These are phyloP conservation scores for Pterocles gutturalis DNA, from an alignment of 2,113 vertebrate species.

Conservation along the genomic window DNA sequence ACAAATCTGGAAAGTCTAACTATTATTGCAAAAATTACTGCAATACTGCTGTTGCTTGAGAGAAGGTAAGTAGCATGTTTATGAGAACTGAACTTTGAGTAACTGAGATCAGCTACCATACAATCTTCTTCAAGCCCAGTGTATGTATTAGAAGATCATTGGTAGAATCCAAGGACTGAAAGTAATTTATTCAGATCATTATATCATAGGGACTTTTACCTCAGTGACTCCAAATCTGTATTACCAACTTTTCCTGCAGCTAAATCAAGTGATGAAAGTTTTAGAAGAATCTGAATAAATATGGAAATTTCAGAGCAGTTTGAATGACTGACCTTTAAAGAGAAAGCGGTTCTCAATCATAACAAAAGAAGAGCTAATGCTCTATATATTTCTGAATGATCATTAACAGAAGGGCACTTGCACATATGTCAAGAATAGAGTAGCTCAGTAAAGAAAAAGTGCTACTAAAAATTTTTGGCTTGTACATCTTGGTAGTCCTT, in stretches of 20 bases:
- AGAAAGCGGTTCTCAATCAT: background rate
- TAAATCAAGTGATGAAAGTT: background rate
- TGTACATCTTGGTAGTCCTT: background rate
- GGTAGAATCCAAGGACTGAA: background rate
- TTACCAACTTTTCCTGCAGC: background rate
- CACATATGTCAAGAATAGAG: background rate
- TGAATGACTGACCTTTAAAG: background rate
- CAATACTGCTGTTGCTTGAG: background rate
- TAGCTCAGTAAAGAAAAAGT: background rate
- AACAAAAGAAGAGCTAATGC: background rate
- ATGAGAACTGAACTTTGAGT: background rate
- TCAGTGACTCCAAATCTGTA: background rate
- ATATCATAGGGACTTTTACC: background rate
- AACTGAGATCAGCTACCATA: background rate
- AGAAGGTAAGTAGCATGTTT: background rate
- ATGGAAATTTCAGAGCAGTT: background rate
- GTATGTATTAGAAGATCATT: background rate
- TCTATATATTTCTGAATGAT: background rate
- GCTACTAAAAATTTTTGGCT: background rate
- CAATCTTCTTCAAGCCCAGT: background rate
- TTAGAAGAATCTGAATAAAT: conserved; percentile 3
- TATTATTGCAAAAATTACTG: background rate
- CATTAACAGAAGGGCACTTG: background rate
- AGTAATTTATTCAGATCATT: background rate
- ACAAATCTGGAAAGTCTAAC: background rate